phyloP scores from a whole-genome alignment of 2,113 vertebrate genomes.

The Heliornis fulica region DNA sequence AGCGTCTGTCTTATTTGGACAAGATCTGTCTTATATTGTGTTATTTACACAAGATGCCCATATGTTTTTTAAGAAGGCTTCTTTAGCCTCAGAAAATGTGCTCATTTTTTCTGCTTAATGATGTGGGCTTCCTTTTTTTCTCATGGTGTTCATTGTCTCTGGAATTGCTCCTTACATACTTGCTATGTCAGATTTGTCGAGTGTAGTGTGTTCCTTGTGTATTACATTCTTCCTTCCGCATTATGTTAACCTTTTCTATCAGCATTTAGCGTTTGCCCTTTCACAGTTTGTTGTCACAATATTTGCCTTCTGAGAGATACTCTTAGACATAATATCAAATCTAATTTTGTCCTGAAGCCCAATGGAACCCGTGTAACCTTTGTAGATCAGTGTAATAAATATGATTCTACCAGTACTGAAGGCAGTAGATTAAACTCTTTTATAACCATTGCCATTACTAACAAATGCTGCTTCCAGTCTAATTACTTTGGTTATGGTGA shows the following conservation, averaged over 20 bases:
- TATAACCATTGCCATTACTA: neutral
- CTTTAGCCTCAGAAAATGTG: neutral
- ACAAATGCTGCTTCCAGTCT: neutral
- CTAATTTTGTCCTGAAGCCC: constrained; percentile 40
- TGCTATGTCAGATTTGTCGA: neutral
- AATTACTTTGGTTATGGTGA: neutral
- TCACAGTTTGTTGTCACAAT: constrained; percentile 42
- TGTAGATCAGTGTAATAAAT: constrained; percentile 16
- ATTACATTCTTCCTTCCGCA: constrained; percentile 13
- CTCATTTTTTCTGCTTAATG: constrained; percentile 7
- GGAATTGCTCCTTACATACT: neutral
- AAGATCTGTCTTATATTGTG: constrained; percentile 11
- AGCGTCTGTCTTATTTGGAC: constrained; percentile 45
- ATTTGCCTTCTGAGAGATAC: constrained; percentile 39
- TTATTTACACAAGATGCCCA: neutral
- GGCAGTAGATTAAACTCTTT: neutral
- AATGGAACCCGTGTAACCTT: constrained; percentile 43
- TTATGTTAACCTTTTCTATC: constrained; percentile 51
- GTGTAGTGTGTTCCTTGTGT: neutral
- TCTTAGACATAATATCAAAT: constrained; percentile 1
- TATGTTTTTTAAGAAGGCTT: constrained; percentile 2
- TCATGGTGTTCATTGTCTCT: neutral
- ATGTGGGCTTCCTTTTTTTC: neutral
- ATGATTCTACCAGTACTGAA: neutral
- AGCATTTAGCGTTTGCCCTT: constrained; percentile 43